These are phyloP conservation scores for Mechanitis mazaeus DNA, from an alignment of 2,888 invertebrate genomes.

Conservation along the genomic window DNA sequence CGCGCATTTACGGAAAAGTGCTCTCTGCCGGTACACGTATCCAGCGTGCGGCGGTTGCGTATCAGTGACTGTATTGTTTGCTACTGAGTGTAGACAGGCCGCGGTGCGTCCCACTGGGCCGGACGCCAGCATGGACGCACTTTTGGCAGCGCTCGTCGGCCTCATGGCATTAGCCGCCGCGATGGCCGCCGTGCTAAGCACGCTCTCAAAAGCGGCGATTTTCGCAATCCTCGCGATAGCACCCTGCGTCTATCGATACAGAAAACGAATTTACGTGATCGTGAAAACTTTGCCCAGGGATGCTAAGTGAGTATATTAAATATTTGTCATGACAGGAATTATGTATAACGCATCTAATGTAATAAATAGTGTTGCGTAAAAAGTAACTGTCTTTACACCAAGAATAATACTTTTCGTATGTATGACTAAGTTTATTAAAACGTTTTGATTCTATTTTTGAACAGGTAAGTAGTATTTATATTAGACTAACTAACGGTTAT, in stretches of 20 bases:
- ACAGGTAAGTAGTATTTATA: neutral
- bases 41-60: constrained; percentile 40
- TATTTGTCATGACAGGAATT: constrained; percentile 7
- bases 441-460: neutral
- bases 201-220: constrained; percentile 83
- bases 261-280: constrained; percentile 77
- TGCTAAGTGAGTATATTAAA: constrained; percentile 74
- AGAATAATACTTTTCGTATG: neutral
- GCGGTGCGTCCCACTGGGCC: constrained; percentile 61
- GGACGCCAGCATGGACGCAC: constrained; percentile 72
- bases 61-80: constrained; percentile 30
- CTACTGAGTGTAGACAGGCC: constrained; percentile 42
- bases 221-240: constrained; percentile 77
- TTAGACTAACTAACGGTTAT: no score
- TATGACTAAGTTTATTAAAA: neutral
- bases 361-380: neutral
- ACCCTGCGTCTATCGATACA: constrained; percentile 74
- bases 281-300: constrained; percentile 81
- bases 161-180: constrained; percentile 73
- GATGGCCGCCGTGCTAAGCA: constrained; percentile 77
- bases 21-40: constrained; percentile 46
- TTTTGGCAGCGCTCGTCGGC: constrained; percentile 71
- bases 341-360: neutral
- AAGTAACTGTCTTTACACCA: no score
- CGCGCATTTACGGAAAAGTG: constrained; percentile 45